Base-by-base conservation (phyloP, 2,113 vertebrate genomes). In the Etheostoma cragini region DNA sequence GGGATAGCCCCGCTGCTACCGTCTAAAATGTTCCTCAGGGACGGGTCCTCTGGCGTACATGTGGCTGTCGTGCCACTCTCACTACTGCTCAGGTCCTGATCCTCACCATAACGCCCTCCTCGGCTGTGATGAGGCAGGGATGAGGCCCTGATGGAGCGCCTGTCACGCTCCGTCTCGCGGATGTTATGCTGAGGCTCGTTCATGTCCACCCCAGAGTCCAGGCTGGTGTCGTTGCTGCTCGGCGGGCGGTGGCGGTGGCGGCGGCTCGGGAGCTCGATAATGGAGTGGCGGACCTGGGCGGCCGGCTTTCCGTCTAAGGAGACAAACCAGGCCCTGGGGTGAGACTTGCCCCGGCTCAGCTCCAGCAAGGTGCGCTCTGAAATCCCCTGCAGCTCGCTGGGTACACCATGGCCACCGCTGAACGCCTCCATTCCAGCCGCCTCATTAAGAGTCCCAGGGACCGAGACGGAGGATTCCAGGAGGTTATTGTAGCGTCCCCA, bases 191-290 rank as follows among this genome's bases (percentile, higher is more conserved):
- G 96, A 24, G 95, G 97, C 90, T 99, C 98, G 16, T 97, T 98
- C 97, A 99, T 98, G 88, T 99, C 98, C 80, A 99, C 98, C 1
- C 98, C 98, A 0, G 98, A 99, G 90, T 99, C 98, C 78, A 99
- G 94, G 85, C 98, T 99, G 17, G 97, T 97, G 87, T 98, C 98
- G 1, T 99, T 98, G 86, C 97, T 98, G 93, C 97, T 97, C 0
- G 95, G 91, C 2, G 97, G 96, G 67, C 95, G 96, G 61, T 95
- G 96, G 67, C 95, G 96, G 61, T 95, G 96, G 84, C 96, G 96
- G 84, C 96, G 96, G 82, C 95, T 95, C 78, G 95, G 95, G 74
- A 98, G 94, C 90, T 98, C 97, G 47, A 99, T 98, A 76, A 98
- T 97, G 42, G 98, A 99, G 88, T 99, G 98, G 72, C 98, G 96